A percentile compares a stretch with the other conserved stretches of the same genome.
phyloP scores from a whole-genome alignment of 2,888 invertebrate species.

The Myathropa florea region DNA sequence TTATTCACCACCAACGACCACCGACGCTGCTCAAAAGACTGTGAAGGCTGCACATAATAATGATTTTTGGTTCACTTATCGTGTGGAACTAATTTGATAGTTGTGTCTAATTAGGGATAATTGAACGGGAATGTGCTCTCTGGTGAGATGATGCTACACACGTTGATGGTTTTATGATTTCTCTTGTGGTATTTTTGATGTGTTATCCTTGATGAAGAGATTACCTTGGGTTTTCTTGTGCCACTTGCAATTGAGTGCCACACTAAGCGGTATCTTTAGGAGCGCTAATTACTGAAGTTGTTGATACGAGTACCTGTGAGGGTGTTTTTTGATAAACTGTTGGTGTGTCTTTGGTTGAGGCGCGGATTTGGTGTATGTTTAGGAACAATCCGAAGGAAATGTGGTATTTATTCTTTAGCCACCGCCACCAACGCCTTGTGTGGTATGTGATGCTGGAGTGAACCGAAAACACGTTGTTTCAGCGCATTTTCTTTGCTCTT shows the following conservation, averaged over 20 bases:
- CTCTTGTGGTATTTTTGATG: constrained; percentile 13
- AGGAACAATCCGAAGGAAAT: neutral
- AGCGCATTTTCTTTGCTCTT: too few relatives aligned
- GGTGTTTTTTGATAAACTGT: neutral
- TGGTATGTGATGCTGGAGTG: too few relatives aligned
- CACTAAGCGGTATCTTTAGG: neutral
- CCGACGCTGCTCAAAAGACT: constrained; percentile 10
- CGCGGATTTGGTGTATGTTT: neutral
- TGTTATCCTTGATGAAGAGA: constrained; percentile 6
- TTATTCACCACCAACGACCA: neutral
- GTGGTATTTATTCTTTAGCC: too few relatives aligned
- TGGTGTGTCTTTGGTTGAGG: neutral
- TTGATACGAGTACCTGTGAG: neutral
- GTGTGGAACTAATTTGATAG: constrained; percentile 59
- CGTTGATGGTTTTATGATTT: constrained; percentile 22
- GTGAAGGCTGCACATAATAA: constrained; percentile 33
- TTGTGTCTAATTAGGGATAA: constrained; percentile 62
- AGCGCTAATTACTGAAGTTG: neutral
- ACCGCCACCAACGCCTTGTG: too few relatives aligned
- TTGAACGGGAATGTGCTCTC: constrained; percentile 38
- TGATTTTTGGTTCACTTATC: constrained; percentile 56
- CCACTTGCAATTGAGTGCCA: neutral
- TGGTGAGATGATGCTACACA: neutral
- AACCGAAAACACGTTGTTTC: too few relatives aligned
- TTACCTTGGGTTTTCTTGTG: neutral